These are phyloP conservation scores for Euphydryas editha DNA, from an alignment of 2,888 invertebrate species.

Conservation along the genomic window DNA sequence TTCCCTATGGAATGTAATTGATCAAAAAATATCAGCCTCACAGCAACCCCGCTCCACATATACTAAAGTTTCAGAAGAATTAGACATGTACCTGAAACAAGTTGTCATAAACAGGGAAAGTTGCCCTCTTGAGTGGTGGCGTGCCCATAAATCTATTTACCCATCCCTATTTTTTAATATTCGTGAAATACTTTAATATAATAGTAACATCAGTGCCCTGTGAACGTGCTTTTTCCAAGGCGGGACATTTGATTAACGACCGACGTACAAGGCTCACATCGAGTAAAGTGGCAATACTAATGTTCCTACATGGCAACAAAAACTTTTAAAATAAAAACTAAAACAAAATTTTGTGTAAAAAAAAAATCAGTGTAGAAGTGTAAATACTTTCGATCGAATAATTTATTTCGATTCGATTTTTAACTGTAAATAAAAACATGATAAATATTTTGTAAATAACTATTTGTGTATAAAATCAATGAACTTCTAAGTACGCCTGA, in stretches of 20 bases:
- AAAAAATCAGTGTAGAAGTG: no score
- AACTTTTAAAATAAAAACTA: background rate
- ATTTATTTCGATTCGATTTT: no score
- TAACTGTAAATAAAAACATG: no score
- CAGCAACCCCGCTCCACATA: background rate
- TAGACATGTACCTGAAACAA: conserved; percentile 14
- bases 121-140: conserved; percentile 28
- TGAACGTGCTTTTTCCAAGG: conserved; percentile 20
- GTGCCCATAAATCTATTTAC: conserved; percentile 18
- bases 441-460: no score
- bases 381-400: no score
- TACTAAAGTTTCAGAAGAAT: conserved; percentile 13
- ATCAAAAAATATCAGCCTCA: background rate
- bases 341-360: no score
- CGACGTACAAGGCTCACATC: conserved; percentile 12
- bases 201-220: conserved; percentile 28
- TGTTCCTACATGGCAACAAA: conserved; percentile 12
- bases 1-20: background rate
- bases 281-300: conserved; percentile 10
- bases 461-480: no score
- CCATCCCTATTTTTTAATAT: conserved; percentile 2
- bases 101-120: background rate
- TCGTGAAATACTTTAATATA: conserved; percentile 14
- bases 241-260: conserved; percentile 2
- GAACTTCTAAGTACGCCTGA: no score